Percentiles rank a stretch among this genome's conserved stretches.
These are phyloP conservation scores for Cyprinodon tularosa DNA, from an alignment of 2,113 vertebrate species.

Conservation along the genomic window DNA sequence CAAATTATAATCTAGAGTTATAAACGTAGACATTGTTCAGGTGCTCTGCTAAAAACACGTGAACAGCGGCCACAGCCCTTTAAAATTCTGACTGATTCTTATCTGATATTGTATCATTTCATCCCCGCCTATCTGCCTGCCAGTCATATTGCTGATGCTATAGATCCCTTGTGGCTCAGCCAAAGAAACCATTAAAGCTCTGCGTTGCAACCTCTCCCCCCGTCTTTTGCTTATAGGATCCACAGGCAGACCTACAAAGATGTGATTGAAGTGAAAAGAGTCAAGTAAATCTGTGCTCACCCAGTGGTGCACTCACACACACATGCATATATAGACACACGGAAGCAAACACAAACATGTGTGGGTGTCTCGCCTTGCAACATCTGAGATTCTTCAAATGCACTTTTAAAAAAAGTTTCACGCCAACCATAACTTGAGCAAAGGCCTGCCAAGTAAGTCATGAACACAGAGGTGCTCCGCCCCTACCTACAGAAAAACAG, in stretches of 20 bases:
- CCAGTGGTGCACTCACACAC: conserved; percentile 49
- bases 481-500: conserved; percentile 60
- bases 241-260: conserved; percentile 75
- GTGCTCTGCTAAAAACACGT: conserved; percentile 45
- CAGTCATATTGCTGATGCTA: conserved; percentile 62
- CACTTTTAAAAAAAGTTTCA: conserved; percentile 78
- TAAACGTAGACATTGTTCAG: conserved; percentile 21
- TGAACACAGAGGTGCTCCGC: conserved; percentile 37
- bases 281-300: conserved; percentile 72
- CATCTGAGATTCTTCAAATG: conserved; percentile 77
- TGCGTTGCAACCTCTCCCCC: conserved; percentile 64
- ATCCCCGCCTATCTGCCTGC: conserved; percentile 64
- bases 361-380: conserved; percentile 77
- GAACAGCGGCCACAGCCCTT: conserved; percentile 49
- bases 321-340: conserved; percentile 54
- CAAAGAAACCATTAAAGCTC: conserved; percentile 61
- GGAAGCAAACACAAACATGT: conserved; percentile 48
- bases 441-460: conserved; percentile 69
- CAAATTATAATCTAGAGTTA: conserved; percentile 6
- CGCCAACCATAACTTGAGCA: conserved; percentile 76
- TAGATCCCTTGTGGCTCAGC: conserved; percentile 68
- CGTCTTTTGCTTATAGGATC: conserved; percentile 72
- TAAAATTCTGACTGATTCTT: conserved; percentile 60
- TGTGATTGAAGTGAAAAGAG: conserved; percentile 71
- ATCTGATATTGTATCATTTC: conserved; percentile 62